A percentile compares a stretch with the other conserved stretches of the same genome.
These are phyloP conservation scores for Melieria picta DNA, from an alignment of 2,888 invertebrate genomes.

Conservation along the genomic window DNA sequence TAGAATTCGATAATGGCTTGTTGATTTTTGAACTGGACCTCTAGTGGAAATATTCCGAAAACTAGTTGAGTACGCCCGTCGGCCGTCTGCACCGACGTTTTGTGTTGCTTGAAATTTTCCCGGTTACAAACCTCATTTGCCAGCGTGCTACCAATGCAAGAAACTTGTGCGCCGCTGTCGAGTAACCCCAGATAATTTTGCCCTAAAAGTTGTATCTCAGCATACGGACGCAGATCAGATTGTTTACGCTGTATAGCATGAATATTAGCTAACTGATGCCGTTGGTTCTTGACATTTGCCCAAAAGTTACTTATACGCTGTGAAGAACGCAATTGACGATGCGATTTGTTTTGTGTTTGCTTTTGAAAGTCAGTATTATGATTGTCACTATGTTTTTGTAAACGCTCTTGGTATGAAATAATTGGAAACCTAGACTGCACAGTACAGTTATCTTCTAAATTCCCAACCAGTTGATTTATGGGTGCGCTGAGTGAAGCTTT, in stretches of 20 bases:
- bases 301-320: too few relatives aligned
- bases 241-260: not conserved
- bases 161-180: constrained; percentile 23
- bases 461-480: too few relatives aligned
- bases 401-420: too few relatives aligned
- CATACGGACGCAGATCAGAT: constrained; percentile 15
- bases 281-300: too few relatives aligned
- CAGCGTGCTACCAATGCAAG: constrained; percentile 22
- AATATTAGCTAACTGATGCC: not conserved
- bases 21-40: constrained; percentile 7
- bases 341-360: too few relatives aligned
- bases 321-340: too few relatives aligned
- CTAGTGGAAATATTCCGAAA: constrained; percentile 8
- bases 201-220: constrained; percentile 2
- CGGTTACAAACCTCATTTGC: constrained; percentile 8
- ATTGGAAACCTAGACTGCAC: too few relatives aligned
- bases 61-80: constrained; percentile 23
- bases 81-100: constrained; percentile 22
- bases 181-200: not conserved
- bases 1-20: constrained; percentile 11
- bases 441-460: too few relatives aligned
- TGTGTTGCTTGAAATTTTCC: not conserved
- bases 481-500: too few relatives aligned
- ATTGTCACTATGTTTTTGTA: too few relatives aligned
- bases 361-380: too few relatives aligned